Conservation (phyloP, 2,888 invertebrate genomes). For the Euspilapteryx auroguttella region DNA sequence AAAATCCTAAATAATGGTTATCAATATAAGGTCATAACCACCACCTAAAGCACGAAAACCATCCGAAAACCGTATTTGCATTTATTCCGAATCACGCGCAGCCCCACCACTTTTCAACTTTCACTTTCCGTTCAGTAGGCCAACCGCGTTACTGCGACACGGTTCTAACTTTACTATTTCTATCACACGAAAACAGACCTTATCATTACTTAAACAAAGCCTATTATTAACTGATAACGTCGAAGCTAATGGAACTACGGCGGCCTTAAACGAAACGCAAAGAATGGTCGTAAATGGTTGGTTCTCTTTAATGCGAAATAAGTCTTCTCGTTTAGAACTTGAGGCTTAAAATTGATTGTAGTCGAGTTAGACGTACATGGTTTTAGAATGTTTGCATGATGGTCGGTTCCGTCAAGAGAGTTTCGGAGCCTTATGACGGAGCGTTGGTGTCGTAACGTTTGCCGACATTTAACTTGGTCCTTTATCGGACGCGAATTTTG, state of each 20-base stretch:
- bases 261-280: constrained; percentile 12
- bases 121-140: constrained; percentile 56
- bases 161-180: constrained; percentile 8
- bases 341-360: constrained; percentile 12
- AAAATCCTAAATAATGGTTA: too few relatives aligned
- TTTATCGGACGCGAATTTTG: too few relatives aligned
- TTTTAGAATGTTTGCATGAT: constrained; percentile 12
- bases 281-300: constrained; percentile 29
- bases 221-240: constrained; percentile 7
- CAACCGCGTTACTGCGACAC: constrained; percentile 22
- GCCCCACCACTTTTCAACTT: constrained; percentile 27
- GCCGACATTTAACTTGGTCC: too few relatives aligned
- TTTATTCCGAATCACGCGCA: constrained; percentile 31
- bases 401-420: constrained; percentile 38
- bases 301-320: constrained; percentile 7
- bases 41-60: constrained; percentile 18
- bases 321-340: constrained; percentile 6
- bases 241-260: constrained; percentile 17
- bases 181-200: constrained; percentile 10
- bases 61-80: constrained; percentile 41
- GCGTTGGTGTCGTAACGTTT: too few relatives aligned
- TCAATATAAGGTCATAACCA: not conserved
- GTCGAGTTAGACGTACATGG: constrained; percentile 10
- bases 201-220: not conserved
- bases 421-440: constrained; percentile 53